Evolutionary conservation across 2,888 invertebrate species (phyloP).

Genomic region (Mesopsocus fuscifrons): DNA sequence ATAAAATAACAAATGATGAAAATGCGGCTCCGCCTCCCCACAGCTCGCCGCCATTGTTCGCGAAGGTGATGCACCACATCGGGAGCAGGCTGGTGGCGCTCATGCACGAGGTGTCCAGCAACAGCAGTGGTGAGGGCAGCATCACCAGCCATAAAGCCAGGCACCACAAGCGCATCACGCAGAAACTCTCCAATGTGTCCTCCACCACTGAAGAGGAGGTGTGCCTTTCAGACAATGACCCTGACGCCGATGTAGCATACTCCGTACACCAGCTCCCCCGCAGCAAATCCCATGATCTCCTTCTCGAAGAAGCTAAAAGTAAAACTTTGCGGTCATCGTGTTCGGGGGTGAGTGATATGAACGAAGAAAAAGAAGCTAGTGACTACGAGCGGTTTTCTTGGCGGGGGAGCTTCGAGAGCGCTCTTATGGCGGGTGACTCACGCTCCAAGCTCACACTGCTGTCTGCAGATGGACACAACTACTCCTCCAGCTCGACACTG

Average conservation of each 20-base stretch:
- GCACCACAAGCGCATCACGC: conserved; percentile 35
- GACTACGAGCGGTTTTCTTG: conserved; percentile 80
- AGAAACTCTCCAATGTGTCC: conserved; percentile 34
- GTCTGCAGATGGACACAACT: conserved; percentile 32
- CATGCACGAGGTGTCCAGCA: conserved; percentile 78
- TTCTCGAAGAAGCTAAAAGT: conserved; percentile 36
- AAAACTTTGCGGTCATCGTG: conserved; percentile 27
- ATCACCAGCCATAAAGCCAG: conserved; percentile 39
- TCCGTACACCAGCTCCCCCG: conserved; percentile 39
- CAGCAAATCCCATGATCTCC: conserved; percentile 64
- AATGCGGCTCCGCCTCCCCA: conserved; percentile 29
- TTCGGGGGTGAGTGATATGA: conserved; percentile 32
- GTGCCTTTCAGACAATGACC: conserved; percentile 41
- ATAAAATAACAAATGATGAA: conserved; percentile 20
- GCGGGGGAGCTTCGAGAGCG: conserved; percentile 86
- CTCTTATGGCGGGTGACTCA: conserved; percentile 70
- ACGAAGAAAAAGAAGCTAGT: conserved; percentile 46
- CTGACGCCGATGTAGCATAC: conserved; percentile 25
- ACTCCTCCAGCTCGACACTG: conserved; percentile 34
- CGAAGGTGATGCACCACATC: conserved; percentile 84
- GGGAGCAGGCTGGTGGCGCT: conserved; percentile 69
- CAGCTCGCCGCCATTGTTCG: conserved; percentile 65
- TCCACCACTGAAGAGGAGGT: conserved; percentile 43
- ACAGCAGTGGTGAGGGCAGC: conserved; percentile 18
- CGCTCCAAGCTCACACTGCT: conserved; percentile 50